Percentiles rank a stretch among this genome's conserved stretches.
phyloP scores from a whole-genome alignment of 1,140 invertebrate species.

The Neelides sp. region DNA sequence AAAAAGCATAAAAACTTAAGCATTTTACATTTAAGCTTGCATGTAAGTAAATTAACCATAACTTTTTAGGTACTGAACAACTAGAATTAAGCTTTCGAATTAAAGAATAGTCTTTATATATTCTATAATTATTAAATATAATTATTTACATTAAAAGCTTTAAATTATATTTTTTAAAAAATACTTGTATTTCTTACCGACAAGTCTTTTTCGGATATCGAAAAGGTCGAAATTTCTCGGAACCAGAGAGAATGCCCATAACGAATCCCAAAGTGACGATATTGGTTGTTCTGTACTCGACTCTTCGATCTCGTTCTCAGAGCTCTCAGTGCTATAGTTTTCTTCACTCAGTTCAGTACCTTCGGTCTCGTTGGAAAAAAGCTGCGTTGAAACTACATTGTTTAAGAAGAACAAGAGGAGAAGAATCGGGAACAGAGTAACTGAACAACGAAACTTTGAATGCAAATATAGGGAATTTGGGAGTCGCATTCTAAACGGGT shows the following conservation, averaged over 20 bases:
- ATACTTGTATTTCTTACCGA: constrained; percentile 9
- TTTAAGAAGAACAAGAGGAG: too few relatives aligned
- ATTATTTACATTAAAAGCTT: neutral
- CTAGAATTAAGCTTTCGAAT: neutral
- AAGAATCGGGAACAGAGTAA: too few relatives aligned
- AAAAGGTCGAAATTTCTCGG: constrained; percentile 15
- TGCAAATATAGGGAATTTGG: too few relatives aligned
- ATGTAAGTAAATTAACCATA: neutral
- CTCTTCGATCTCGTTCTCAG: neutral
- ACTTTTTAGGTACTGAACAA: neutral
- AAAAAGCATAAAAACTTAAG: too few relatives aligned
- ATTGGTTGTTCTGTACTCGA: neutral
- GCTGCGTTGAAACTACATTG: too few relatives aligned
- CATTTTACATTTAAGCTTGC: too few relatives aligned
- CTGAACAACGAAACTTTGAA: too few relatives aligned
- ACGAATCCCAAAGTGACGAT: neutral
- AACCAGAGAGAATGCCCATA: neutral
- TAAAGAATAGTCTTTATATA: neutral
- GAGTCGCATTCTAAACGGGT: too few relatives aligned
- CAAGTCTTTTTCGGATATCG: constrained; percentile 14
- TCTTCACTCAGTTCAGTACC: neutral
- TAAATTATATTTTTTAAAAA: neutral
- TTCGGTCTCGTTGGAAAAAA: too few relatives aligned
- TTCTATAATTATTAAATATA: neutral
- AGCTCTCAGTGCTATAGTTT: neutral